Evolutionary conservation across 23 tunicate genomes (phyloP).

Genomic region (Botrylloides violaceus): DNA sequence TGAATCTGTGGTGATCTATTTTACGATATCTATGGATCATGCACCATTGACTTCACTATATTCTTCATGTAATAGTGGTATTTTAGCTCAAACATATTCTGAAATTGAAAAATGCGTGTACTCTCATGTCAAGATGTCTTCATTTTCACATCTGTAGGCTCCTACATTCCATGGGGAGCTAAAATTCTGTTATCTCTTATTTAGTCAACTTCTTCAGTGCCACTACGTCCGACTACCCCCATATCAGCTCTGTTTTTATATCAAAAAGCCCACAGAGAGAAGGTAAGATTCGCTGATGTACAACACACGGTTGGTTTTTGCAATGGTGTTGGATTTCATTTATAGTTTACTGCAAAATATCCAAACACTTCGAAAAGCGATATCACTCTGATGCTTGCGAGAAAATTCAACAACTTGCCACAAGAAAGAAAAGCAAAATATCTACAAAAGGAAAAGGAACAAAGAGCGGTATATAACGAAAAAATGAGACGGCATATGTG

Average conservation of each 20-base stretch:
- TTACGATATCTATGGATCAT: too few species aligned
- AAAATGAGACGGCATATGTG: conserved; percentile 69
- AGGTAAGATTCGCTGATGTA: conserved; percentile 22
- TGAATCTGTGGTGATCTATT: too few species aligned
- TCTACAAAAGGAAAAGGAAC: conserved; percentile 63
- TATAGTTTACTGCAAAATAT: conserved; percentile 52
- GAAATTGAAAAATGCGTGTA: too few species aligned
- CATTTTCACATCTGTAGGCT: too few species aligned
- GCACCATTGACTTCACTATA: too few species aligned
- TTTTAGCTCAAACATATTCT: too few species aligned
- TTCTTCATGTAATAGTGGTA: too few species aligned
- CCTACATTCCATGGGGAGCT: background rate
- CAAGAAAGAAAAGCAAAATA: conserved; percentile 74
- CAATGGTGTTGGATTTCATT: background rate
- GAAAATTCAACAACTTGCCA: conserved; percentile 76
- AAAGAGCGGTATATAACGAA: conserved; percentile 52
- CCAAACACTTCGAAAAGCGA: conserved; percentile 52
- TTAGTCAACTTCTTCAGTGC: conserved; percentile 16
- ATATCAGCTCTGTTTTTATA: conserved; percentile 85
- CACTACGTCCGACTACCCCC: conserved; percentile 80
- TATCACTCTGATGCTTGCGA: conserved; percentile 53
- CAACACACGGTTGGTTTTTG: background rate
- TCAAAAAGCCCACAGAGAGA: conserved; percentile 81
- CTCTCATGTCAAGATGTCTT: too few species aligned
- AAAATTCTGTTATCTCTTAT: background rate